Base-by-base conservation (phyloP, 2,113 vertebrate species). In the Megaptera novaeangliae region DNA sequence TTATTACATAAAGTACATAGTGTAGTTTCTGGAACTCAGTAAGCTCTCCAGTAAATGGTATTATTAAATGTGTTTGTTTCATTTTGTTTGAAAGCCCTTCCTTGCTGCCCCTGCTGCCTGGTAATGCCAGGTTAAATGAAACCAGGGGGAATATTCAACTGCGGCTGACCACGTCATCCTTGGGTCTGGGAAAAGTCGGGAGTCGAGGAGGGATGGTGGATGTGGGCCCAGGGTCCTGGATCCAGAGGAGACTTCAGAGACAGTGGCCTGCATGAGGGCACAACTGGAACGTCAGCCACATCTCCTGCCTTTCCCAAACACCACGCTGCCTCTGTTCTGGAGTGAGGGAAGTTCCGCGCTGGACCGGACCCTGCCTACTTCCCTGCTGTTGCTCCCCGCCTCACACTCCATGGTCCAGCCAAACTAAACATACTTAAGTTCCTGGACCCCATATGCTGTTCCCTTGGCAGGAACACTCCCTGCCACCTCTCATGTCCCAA, bases 11-110 rank as follows among this genome's bases (percentile, higher is more conserved):
- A 95, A 92, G 80, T 71, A 88, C 85, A 57, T 3, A 39, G 46
- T 95, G 82, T 72, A 83, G 89, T 87, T 57, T 95, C 88, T 97
- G 86, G 93, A 91, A 96, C 61, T 95, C 83, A 71, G 83, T 80
- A 86, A 94, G 85, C 46, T 39, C 95, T 96, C 59, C 59, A 63
- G 49, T n/a, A 90, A 96, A 75, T 39, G 55, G 55, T 69, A 78
- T 52, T 52, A 52, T 52, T 17, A 52, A 52, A 52, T 17, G 15
- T 17, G 49, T 52, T 52, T 44, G 69, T 59, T 46, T 95, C 44
- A 36, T 61, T 84, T 91, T 78, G 71, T 52, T 71, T 49, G 63
- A 57, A 49, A 77, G 88, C 34, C 59, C 68, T 95, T 83, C 34
- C 21, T 25, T 55, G 57, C 21, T 44, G 31, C 61, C 31, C 77